A percentile compares a stretch with the other conserved stretches of the same genome.
These are phyloP conservation scores for Chloroclystis v-ata DNA, from an alignment of 2,888 invertebrate genomes.

Conservation along the genomic window DNA sequence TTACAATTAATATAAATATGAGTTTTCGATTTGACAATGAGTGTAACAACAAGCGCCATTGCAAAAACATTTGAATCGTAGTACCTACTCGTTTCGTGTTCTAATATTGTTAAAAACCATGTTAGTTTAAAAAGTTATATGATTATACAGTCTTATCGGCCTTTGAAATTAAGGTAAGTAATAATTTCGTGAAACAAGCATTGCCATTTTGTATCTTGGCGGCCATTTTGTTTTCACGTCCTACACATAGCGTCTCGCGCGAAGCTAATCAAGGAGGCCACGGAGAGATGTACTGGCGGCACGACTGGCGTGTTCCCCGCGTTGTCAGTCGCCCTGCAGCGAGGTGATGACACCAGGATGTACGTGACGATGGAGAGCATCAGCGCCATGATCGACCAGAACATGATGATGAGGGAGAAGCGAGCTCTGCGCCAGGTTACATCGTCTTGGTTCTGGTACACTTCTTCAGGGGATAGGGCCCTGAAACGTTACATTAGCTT, in stretches of 20 bases:
- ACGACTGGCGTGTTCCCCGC: slow-evolving; percentile 35
- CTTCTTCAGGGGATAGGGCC: slow-evolving; percentile 69
- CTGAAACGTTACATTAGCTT: slow-evolving; percentile 38
- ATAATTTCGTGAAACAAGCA: too few species aligned
- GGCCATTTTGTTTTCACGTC: not conserved
- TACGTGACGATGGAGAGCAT: slow-evolving; percentile 64
- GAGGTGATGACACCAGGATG: slow-evolving; percentile 44
- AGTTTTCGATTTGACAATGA: too few species aligned
- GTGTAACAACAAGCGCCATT: too few species aligned
- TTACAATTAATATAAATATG: too few species aligned
- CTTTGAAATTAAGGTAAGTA: too few species aligned
- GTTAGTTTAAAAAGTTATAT: too few species aligned
- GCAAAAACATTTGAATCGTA: too few species aligned
- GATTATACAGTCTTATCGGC: too few species aligned
- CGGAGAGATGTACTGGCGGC: slow-evolving; percentile 49
- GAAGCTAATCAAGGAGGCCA: slow-evolving; percentile 43
- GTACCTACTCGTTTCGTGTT: too few species aligned
- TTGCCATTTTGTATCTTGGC: slow-evolving; percentile 1
- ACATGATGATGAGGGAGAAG: slow-evolving; percentile 59
- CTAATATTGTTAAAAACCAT: too few species aligned
- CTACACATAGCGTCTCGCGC: slow-evolving; percentile 5
- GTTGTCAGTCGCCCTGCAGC: slow-evolving; percentile 32
- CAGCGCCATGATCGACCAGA: slow-evolving; percentile 69
- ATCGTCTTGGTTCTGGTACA: slow-evolving; percentile 59
- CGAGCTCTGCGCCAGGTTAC: slow-evolving; percentile 72